Base-by-base conservation (phyloP, 2,888 invertebrate genomes). In the Caradrina clavipalpis region DNA sequence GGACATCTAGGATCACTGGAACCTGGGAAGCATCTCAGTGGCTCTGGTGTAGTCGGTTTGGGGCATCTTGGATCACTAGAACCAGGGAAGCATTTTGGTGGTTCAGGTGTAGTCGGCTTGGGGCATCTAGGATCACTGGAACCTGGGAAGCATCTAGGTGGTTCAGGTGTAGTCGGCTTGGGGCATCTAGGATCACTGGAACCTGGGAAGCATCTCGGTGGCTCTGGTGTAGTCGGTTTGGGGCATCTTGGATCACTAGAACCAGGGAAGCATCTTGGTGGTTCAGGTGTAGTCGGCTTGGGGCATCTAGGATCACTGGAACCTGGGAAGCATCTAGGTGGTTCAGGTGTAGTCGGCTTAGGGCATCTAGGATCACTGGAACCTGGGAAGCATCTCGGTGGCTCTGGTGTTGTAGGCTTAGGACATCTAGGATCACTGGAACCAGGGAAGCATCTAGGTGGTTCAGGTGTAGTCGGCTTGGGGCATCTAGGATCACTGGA, bases 381-480 rank as follows among this genome's bases (percentile, higher is more conserved):
- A 1, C 88, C 88, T 2, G 86, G 87, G 74, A 64, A 85, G 53
- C 88, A 86, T 0, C 35, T 39, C 0, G 73, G 76, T 1, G 73
- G 75, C 0, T 21, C 75, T 0, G 81, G 75, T 0, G 79, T 76
- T 0, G 81, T 81, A 0, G 90, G 89, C 68, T 81, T 79, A 0
- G 91, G 91, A 64, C 94, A 94, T 6, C 91, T 78, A 0, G 93
- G 91, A 76, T 96, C 93, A 0, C 22, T 84, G 0, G 90, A 88
- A 0, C 94, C 94, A 0, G 95, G 93, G 70, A 81, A 94, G 49
- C 95, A 89, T 6, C 76, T 80, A 0, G 86, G 87, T 17, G 76
- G 80, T 0, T 74, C 78, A 0, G 83, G 78, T 1, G 87, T 83
- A 0, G 90, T 85, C 15, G 87, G 82, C 13, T 80, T 78, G 1